These are phyloP conservation scores for Ericerus pela DNA, from an alignment of 1,140 invertebrate species.

Conservation along the genomic window DNA sequence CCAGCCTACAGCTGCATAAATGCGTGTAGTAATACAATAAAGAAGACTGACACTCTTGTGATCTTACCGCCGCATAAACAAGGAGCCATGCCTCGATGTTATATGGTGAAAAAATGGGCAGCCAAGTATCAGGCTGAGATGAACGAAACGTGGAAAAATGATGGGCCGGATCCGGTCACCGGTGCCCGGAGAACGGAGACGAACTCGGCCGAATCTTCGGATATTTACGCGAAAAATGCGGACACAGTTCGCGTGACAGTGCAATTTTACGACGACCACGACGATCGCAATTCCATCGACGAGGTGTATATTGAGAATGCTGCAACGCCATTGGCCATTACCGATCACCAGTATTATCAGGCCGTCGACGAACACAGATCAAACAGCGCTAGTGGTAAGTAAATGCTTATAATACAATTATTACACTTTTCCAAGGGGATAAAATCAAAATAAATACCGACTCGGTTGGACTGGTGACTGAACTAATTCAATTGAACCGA, in stretches of 20 bases:
- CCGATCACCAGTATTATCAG: conserved; percentile 1
- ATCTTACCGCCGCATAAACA: no score
- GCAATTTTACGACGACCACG: neutral
- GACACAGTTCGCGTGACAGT: neutral
- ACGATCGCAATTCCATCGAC: neutral
- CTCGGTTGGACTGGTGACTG: no score
- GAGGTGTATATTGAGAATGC: conserved; percentile 2
- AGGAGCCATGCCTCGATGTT: conserved; percentile 37
- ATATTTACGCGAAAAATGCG: neutral
- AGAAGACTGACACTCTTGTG: no score
- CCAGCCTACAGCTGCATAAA: no score
- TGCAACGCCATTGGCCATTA: neutral
- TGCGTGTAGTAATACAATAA: no score
- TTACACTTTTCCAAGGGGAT: no score
- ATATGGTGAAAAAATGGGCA: conserved; percentile 40
- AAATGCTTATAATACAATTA: no score
- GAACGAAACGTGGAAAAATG: neutral
- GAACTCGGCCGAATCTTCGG: neutral
- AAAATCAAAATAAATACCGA: no score
- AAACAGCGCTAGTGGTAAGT: neutral
- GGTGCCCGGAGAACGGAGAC: neutral
- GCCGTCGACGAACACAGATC: neutral
- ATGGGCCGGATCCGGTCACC: neutral
- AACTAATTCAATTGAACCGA: no score
- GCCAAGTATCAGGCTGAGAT: conserved; percentile 5